Evolutionary conservation across 1,140 invertebrate species (phyloP).

Genomic region (Formica selysi): DNA sequence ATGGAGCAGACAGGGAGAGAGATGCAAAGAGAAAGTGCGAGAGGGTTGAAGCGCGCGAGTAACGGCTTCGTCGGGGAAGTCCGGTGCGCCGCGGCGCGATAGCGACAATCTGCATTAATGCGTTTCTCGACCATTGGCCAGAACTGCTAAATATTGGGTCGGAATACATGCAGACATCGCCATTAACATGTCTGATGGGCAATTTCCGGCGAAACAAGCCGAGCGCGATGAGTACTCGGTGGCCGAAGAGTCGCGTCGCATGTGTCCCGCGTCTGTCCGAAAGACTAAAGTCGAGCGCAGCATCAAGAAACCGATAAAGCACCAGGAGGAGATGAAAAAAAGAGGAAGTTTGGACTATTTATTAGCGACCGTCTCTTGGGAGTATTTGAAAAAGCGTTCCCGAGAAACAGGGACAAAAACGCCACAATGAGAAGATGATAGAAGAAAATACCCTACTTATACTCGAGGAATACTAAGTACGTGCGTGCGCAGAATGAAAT

Average conservation of each 20-base stretch:
- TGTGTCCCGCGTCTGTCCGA: conserved; percentile 7
- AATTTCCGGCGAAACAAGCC: conserved; percentile 70
- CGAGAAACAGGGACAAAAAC: neutral
- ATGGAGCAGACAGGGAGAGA: conserved; percentile 9
- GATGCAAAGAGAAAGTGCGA: conserved; percentile 24
- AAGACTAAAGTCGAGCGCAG: neutral
- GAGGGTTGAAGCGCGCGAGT: conserved; percentile 45
- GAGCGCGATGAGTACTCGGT: conserved; percentile 24
- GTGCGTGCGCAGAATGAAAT: conserved; percentile 29
- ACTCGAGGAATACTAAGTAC: neutral
- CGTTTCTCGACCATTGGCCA: conserved; percentile 70
- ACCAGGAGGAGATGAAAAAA: neutral
- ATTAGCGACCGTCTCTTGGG: conserved; percentile 45
- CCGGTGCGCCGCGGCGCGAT: conserved; percentile 37
- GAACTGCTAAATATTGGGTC: conserved; percentile 75
- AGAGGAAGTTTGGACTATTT: conserved; percentile 23
- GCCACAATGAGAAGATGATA: neutral
- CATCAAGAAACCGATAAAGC: conserved; percentile 19
- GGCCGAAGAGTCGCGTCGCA: neutral
- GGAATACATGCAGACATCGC: conserved; percentile 60
- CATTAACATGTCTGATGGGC: conserved; percentile 75
- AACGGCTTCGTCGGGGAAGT: conserved; percentile 47
- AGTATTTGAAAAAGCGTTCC: conserved; percentile 48
- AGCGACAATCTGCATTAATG: conserved; percentile 75
- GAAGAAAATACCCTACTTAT: neutral